Base-by-base conservation (phyloP, 2,797 vertebrate genomes). In the Telmatherina bonti region DNA sequence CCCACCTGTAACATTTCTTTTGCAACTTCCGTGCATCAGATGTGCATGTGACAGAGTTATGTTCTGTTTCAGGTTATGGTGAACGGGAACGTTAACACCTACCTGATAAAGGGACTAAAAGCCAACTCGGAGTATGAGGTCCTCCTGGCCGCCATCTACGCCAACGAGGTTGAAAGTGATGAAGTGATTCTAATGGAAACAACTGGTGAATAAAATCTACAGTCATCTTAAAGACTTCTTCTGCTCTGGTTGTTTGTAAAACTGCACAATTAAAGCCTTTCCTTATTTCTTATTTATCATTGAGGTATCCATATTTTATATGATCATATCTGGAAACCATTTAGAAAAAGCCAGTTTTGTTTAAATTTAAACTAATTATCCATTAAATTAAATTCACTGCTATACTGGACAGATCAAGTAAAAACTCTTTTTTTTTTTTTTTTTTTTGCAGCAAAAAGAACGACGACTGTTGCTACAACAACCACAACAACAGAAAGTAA, bases 71-170 rank as follows among this genome's bases (percentile, higher is more conserved):
- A 99, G 98, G 88, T 93, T 59, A 62, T 96, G 79, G 78, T 98
- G 61, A 88, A 92, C 3, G 95, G 96, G 54, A 92, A 95, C 0
- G 22, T 88, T 2, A 94, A 95, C 88, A 94, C 88, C 0, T 90
- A 96, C 20, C 58, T 96, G 57, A 90, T 99, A 27, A 89, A 89
- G 43, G 95, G 94, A 18, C 94, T 99, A 51, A 78, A 88, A 9
- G 92, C 96, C 0, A 35, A 87, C 57, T 94, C 94, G 0, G 95
- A 97, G 64, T 99, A 99, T 30, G 96, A 97, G 78, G 95, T 99
- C 29, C 94, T 96, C 0, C 91, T 99, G 7, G 85, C 95, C 5
- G 97, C 96, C 2, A 78, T 97, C 20, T 96, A 96, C 76, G 82
- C 72, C 0, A 96, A 97, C 26, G 94, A 97, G 49, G 91, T 88